These are phyloP conservation scores for Dugesia japonica DNA, from an alignment of 2,888 invertebrate species.

Conservation along the genomic window DNA sequence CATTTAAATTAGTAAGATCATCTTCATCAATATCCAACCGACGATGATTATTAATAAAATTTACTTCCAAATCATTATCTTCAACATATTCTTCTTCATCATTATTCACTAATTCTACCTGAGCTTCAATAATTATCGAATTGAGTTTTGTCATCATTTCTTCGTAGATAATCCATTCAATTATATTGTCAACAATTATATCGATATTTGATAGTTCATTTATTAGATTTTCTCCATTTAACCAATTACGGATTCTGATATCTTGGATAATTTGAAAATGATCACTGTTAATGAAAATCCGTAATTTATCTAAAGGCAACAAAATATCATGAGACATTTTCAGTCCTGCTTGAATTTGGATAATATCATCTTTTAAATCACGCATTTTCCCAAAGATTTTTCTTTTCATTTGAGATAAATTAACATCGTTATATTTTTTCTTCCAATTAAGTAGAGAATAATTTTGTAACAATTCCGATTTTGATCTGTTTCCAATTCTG, in stretches of 20 bases:
- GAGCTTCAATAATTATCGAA: too few relatives aligned
- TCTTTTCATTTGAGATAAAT: background rate
- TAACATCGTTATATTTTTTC: too few relatives aligned
- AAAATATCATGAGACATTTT: background rate
- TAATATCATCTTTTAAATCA: background rate
- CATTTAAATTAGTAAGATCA: background rate
- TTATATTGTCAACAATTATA: background rate
- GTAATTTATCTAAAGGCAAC: background rate
- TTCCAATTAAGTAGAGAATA: background rate
- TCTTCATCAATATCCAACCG: background rate
- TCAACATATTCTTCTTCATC: background rate
- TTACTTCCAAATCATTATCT: background rate
- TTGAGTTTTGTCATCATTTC: too few relatives aligned
- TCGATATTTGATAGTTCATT: background rate
- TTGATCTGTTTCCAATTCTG: conserved; percentile 34
- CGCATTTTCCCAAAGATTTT: background rate
- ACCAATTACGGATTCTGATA: background rate
- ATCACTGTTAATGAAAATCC: background rate
- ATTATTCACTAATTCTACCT: background rate
- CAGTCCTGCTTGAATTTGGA: background rate
- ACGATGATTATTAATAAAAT: conserved; percentile 20
- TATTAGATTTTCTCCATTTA: background rate
- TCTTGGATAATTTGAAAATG: background rate
- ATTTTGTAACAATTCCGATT: conserved; percentile 29
- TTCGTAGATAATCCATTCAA: background rate